Conservation (phyloP, 2,113 vertebrate species). For the Lophius piscatorius region DNA sequence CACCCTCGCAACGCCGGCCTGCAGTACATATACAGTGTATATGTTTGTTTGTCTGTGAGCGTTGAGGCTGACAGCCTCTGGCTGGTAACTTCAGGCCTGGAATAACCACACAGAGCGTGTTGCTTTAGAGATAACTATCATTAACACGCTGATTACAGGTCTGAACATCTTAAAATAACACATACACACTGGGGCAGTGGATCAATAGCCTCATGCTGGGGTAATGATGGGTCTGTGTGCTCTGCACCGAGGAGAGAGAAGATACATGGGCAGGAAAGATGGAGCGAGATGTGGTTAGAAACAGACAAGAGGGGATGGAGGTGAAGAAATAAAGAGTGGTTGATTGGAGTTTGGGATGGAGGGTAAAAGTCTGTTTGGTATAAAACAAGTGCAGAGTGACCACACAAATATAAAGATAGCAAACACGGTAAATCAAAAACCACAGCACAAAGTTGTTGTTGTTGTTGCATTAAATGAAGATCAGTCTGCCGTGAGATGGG, state of each 20-base stretch:
- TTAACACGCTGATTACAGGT: slow-evolving; percentile 76
- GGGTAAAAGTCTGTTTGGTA: slow-evolving; percentile 1
- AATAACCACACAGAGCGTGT: slow-evolving; percentile 59
- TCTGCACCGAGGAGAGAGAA: slow-evolving; percentile 52
- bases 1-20: background rate
- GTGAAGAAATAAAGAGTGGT: background rate
- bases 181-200: slow-evolving; percentile 59
- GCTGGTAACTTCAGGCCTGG: slow-evolving; percentile 40
- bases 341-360: background rate
- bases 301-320: background rate
- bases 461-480: slow-evolving; percentile 45
- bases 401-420: slow-evolving; percentile 15
- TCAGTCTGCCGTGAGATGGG: slow-evolving; percentile 34
- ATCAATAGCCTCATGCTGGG: slow-evolving; percentile 80
- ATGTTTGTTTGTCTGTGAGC: slow-evolving; percentile 3
- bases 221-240: slow-evolving; percentile 74
- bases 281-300: slow-evolving; percentile 10
- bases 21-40: background rate
- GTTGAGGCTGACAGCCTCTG: slow-evolving; percentile 18
- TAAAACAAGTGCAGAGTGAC: background rate
- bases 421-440: slow-evolving; percentile 8
- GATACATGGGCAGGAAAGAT: slow-evolving; percentile 27
- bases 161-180: slow-evolving; percentile 74
- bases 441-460: slow-evolving; percentile 15
- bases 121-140: slow-evolving; percentile 71